These are phyloP conservation scores for Cromileptes altivelis DNA, from an alignment of 2,113 vertebrate species.

Conservation along the genomic window DNA sequence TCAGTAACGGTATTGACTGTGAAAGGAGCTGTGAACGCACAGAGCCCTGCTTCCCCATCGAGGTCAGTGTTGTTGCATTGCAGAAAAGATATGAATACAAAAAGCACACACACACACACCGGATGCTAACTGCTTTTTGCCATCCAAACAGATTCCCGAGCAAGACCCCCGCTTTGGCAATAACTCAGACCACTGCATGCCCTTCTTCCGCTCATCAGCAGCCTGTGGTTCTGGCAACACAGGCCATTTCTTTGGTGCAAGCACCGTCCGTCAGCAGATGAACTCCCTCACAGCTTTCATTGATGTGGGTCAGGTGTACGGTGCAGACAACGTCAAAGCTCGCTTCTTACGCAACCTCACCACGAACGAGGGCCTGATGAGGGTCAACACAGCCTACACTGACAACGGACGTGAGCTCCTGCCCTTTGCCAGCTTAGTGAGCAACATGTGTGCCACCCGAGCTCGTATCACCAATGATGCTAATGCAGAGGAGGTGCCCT, in stretches of 20 bases:
- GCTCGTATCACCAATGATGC: constrained; percentile 46
- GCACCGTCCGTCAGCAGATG: constrained; percentile 79
- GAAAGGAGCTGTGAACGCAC: constrained; percentile 81
- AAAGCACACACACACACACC: too few species aligned
- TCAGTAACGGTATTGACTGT: constrained; percentile 75
- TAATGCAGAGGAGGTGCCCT: constrained; percentile 72
- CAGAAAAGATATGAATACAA: background rate
- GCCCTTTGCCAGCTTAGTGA: constrained; percentile 67
- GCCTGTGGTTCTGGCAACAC: constrained; percentile 75
- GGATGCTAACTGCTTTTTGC: background rate
- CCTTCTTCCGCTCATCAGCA: constrained; percentile 87
- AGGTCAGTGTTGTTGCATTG: constrained; percentile 74
- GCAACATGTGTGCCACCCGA: constrained; percentile 74
- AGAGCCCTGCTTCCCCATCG: constrained; percentile 87
- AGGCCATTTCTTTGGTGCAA: constrained; percentile 60
- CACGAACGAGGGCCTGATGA: constrained; percentile 75
- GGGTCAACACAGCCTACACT: constrained; percentile 66
- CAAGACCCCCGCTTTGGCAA: constrained; percentile 79
- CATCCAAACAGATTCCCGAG: constrained; percentile 83
- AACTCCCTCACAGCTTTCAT: constrained; percentile 83
- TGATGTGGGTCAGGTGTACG: constrained; percentile 82
- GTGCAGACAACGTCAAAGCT: constrained; percentile 69
- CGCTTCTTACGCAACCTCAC: constrained; percentile 68
- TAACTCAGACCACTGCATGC: constrained; percentile 81
- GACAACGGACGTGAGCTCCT: constrained; percentile 81